phyloP scores from a whole-genome alignment of 2,888 invertebrate genomes.

The Epinotia demarniana region DNA sequence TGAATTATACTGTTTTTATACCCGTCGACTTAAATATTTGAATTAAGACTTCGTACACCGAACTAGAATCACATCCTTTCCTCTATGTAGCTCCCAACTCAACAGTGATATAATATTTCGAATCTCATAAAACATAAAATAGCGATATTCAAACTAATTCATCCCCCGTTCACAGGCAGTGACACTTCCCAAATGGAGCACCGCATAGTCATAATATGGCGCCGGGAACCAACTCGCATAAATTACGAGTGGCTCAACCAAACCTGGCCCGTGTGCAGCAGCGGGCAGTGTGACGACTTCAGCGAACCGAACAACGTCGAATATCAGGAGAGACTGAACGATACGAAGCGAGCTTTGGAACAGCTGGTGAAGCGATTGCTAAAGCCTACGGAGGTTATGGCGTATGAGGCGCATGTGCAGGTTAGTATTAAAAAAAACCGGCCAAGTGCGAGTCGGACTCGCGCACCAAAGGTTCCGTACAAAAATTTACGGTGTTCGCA shows the following conservation, averaged over 20 bases:
- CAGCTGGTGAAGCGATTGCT: slow-evolving; percentile 89
- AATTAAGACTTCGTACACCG: not conserved
- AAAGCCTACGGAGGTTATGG: slow-evolving; percentile 89
- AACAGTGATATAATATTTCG: no score
- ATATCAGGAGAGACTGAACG: slow-evolving; percentile 84
- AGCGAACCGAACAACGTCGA: slow-evolving; percentile 57
- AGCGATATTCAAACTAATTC: not conserved
- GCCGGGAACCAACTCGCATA: slow-evolving; percentile 92
- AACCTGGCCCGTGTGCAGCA: slow-evolving; percentile 86
- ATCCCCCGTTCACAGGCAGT: slow-evolving; percentile 65
- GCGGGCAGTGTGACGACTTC: slow-evolving; percentile 69
- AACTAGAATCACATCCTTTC: no score
- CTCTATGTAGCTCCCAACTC: no score
- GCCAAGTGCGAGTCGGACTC: no score
- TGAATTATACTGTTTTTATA: no score
- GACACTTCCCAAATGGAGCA: slow-evolving; percentile 84
- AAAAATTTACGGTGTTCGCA: no score
- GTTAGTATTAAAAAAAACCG: slow-evolving; percentile 69
- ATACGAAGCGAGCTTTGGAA: slow-evolving; percentile 89
- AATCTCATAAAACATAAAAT: no score
- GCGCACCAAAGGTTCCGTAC: no score
- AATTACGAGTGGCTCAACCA: slow-evolving; percentile 96
- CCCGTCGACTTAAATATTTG: not conserved
- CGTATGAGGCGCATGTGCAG: slow-evolving; percentile 91
- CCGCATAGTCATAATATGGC: slow-evolving; percentile 95